A percentile compares a stretch with the other conserved stretches of the same genome.
phyloP scores from a whole-genome alignment of 2,888 invertebrate species.

The Yponomeuta malinellus region DNA sequence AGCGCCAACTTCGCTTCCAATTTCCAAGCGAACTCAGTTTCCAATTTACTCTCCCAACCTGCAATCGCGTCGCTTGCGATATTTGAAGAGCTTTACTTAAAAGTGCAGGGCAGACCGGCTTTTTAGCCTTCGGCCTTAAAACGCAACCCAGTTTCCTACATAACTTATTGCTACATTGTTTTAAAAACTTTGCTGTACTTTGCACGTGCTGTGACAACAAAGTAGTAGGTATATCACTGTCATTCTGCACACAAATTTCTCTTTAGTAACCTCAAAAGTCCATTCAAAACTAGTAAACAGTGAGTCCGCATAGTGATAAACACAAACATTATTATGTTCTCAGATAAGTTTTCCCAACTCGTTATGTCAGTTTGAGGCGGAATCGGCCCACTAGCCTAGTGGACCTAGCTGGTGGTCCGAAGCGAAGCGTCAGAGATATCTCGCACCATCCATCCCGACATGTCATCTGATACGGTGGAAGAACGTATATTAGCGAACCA shows the following conservation, averaged over 20 bases:
- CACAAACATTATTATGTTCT: neutral
- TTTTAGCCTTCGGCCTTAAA: neutral
- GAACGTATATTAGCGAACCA: neutral
- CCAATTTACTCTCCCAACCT: constrained; percentile 51
- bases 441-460: constrained; percentile 30
- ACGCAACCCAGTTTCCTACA: constrained; percentile 5
- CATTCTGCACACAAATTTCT: neutral
- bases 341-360: neutral
- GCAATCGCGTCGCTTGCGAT: constrained; percentile 26
- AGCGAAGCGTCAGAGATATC: constrained; percentile 14
- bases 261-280: neutral
- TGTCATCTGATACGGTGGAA: constrained; percentile 31
- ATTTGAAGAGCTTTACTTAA: constrained; percentile 34
- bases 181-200: neutral
- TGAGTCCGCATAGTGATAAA: neutral
- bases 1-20: constrained; percentile 29
- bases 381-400: constrained; percentile 9
- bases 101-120: constrained; percentile 16
- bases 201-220: neutral
- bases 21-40: constrained; percentile 19
- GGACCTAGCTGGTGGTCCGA: neutral
- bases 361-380: neutral
- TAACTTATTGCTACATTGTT: neutral
- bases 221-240: neutral
- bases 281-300: neutral